These are phyloP conservation scores for Ceuthmochares aereus DNA, from an alignment of 2,113 vertebrate species.

Conservation along the genomic window DNA sequence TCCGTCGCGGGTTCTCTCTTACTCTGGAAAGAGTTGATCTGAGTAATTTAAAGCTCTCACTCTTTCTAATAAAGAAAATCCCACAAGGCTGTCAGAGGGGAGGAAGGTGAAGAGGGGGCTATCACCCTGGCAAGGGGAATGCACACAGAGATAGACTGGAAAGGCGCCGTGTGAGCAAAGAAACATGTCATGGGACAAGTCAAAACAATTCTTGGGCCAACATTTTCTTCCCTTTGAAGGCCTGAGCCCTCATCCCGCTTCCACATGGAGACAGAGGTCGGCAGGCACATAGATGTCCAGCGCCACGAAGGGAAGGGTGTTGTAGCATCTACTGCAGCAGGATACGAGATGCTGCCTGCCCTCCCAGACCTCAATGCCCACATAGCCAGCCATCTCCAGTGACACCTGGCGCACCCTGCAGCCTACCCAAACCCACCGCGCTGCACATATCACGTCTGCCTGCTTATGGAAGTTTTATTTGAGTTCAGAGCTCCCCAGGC, in stretches of 20 bases:
- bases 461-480: accelerated
- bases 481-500: not conserved
- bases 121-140: not conserved
- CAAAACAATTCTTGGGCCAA: not conserved
- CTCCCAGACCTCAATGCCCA: accelerated
- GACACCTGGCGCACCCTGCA: not conserved
- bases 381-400: accelerated
- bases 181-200: not conserved
- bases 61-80: not conserved
- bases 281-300: accelerated
- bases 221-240: not conserved
- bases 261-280: accelerated
- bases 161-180: not conserved
- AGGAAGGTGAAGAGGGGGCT: not conserved
- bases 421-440: not conserved
- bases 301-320: not conserved
- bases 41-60: not conserved
- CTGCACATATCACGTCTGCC: accelerated
- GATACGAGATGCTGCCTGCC: accelerated
- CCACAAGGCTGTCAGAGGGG: not conserved
- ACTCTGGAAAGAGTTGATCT: not conserved
- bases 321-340: not conserved
- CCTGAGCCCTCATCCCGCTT: not conserved
- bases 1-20: not conserved
- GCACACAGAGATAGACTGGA: accelerated